Evolutionary conservation across 2,888 invertebrate genomes (phyloP).

Genomic region (Drosophila meridiana): DNA sequence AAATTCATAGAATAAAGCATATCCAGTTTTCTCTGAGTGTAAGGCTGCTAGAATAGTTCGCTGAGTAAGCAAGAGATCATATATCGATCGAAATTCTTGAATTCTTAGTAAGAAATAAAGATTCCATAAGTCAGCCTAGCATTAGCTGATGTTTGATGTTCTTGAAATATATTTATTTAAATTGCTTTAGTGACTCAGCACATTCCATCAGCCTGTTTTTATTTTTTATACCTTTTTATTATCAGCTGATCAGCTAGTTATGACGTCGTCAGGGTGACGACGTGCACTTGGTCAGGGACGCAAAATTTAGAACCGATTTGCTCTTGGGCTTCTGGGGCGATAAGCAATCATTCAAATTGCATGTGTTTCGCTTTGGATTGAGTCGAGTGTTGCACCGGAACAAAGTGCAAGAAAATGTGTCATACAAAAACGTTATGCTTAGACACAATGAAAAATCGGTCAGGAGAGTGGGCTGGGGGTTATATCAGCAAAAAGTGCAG

Average conservation of each 20-base stretch:
- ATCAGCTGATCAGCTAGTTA: constrained; percentile 34
- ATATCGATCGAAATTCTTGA: background rate
- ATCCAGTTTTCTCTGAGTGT: background rate
- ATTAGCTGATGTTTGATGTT: background rate
- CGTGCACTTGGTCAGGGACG: constrained; percentile 73
- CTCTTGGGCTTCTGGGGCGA: constrained; percentile 25
- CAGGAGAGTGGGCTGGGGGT: constrained; percentile 6
- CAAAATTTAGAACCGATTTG: constrained; percentile 9
- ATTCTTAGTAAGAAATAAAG: constrained; percentile 1
- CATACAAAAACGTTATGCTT: constrained; percentile 32
- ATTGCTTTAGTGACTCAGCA: constrained; percentile 17
- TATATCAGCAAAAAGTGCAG: constrained; percentile 38
- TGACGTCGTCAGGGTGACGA: constrained; percentile 47
- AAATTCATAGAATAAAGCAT: constrained; percentile 5
- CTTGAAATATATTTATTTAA: background rate
- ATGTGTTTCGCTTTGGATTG: constrained; percentile 26
- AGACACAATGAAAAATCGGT: constrained; percentile 20
- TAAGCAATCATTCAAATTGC: constrained; percentile 50
- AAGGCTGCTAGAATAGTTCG: background rate
- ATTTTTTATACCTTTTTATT: constrained; percentile 10
- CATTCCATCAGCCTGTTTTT: constrained; percentile 18
- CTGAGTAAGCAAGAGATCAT: constrained; percentile 24
- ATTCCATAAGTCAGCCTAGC: background rate
- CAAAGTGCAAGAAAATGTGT: constrained; percentile 34
- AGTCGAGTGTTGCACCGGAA: constrained; percentile 18